phyloP scores from a whole-genome alignment of 2,888 invertebrate genomes.

The Himalopsyche anomala region DNA sequence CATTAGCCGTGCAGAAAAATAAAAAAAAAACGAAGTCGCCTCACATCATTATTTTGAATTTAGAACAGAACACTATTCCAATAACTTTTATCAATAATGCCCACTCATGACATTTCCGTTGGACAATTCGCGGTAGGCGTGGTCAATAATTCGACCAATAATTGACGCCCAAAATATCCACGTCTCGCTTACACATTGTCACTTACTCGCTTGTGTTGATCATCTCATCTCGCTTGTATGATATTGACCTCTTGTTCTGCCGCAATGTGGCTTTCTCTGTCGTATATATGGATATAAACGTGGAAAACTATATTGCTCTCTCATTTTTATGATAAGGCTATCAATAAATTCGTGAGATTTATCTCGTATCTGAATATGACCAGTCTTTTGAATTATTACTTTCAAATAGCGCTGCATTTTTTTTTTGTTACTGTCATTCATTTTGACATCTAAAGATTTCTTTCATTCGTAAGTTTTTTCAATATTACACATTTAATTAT shows the following conservation, averaged over 20 bases:
- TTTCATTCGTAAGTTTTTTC: no score
- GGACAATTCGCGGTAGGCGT: constrained; percentile 62
- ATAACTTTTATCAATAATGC: constrained; percentile 51
- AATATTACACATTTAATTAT: no score
- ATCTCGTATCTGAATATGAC: no score
- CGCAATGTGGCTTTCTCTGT: constrained; percentile 10
- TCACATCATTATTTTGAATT: constrained; percentile 31
- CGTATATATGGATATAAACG: neutral
- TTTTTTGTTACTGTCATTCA: no score
- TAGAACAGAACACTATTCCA: constrained; percentile 19
- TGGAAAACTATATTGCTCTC: neutral
- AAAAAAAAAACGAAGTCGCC: neutral
- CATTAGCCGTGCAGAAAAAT: no score
- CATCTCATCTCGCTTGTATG: constrained; percentile 46
- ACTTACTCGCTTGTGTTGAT: neutral
- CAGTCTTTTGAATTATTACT: no score
- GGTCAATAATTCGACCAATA: constrained; percentile 62
- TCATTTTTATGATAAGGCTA: constrained; percentile 7
- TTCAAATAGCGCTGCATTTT: no score
- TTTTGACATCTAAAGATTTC: no score
- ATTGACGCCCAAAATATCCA: constrained; percentile 46
- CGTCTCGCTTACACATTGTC: constrained; percentile 52
- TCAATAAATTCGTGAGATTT: no score
- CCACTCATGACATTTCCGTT: constrained; percentile 63
- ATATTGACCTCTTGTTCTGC: constrained; percentile 15